A percentile compares a stretch with the other conserved stretches of the same genome.
Evolutionary conservation across 2,113 vertebrate genomes (phyloP).

Genomic region (Thryonomys swinderianus): DNA sequence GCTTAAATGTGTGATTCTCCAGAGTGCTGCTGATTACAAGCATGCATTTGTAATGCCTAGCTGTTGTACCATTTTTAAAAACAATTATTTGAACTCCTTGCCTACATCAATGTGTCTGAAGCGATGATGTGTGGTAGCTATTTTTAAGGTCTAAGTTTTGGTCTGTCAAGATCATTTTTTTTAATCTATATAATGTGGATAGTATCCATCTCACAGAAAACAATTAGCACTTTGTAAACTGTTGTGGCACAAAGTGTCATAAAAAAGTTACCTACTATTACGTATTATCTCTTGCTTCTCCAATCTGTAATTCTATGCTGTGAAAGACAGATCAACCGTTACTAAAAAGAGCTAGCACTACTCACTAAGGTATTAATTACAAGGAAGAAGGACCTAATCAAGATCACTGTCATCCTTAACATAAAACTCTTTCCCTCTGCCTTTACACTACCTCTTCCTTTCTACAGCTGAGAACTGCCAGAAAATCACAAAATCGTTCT

Average conservation of each 20-base stretch:
- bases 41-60: not conserved
- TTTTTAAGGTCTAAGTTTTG: conserved; percentile 22
- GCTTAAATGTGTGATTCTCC: not conserved
- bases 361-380: not conserved
- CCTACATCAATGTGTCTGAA: not conserved
- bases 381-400: not conserved
- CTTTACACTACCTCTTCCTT: not conserved
- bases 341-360: conserved; percentile 34
- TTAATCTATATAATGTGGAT: not conserved
- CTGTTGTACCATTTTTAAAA: conserved; percentile 46
- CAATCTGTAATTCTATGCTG: conserved; percentile 26
- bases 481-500: conserved; percentile 4
- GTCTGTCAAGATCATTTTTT: conserved; percentile 8
- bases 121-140: not conserved
- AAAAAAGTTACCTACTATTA: not conserved
- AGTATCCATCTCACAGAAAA: conserved; percentile 19
- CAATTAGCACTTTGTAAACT: not conserved
- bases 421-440: conserved; percentile 10
- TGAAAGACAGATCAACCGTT: conserved; percentile 44
- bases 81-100: conserved; percentile 30
- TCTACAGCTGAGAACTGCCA: not conserved
- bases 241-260: not conserved
- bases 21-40: not conserved
- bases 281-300: conserved; percentile 24
- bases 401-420: not conserved